Conservation (phyloP, 1,140 invertebrate genomes). For the Rhizoglyphus robini region DNA sequence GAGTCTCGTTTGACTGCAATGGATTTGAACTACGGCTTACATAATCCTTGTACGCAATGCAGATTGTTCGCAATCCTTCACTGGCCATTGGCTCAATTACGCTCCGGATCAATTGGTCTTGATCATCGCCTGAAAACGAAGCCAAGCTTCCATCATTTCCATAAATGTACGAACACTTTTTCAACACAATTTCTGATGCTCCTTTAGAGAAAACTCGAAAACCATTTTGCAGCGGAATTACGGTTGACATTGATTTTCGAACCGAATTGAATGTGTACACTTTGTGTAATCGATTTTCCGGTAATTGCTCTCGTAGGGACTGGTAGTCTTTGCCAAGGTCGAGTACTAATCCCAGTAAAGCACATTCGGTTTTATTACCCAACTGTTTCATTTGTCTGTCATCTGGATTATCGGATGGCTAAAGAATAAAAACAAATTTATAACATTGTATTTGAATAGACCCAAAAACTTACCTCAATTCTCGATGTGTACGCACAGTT, state of each 20-base stretch:
- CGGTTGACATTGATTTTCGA: conserved; percentile 95
- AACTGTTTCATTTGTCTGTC: conserved; percentile 82
- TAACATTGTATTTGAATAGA: too few relatives aligned
- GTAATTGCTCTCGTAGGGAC: conserved; percentile 62
- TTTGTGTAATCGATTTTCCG: conserved; percentile 82
- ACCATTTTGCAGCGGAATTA: conserved; percentile 67
- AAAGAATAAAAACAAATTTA: too few relatives aligned
- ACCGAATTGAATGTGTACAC: conserved; percentile 99
- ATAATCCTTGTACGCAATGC: conserved; percentile 81
- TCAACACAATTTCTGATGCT: conserved; percentile 96
- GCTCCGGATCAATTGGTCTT: conserved; percentile 77
- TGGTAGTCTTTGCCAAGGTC: conserved; percentile 82
- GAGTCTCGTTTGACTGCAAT: conserved; percentile 44
- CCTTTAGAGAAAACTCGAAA: conserved; percentile 89
- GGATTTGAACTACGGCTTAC: conserved; percentile 69
- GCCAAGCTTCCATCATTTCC: conserved; percentile 77
- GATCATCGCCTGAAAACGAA: conserved; percentile 79
- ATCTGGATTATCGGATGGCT: conserved; percentile 57
- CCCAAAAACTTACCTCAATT: too few relatives aligned
- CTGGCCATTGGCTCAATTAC: conserved; percentile 99
- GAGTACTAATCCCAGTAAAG: conserved; percentile 82
- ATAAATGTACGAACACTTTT: conserved; percentile 95
- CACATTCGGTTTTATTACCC: conserved; percentile 98
- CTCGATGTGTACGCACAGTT: conserved; percentile 95
- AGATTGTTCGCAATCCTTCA: conserved; percentile 92